Evolutionary conservation across 2,113 vertebrate genomes (phyloP), one percentile per base, ranked within the genome.

Genomic region (Myotis yumanensis): DNA sequence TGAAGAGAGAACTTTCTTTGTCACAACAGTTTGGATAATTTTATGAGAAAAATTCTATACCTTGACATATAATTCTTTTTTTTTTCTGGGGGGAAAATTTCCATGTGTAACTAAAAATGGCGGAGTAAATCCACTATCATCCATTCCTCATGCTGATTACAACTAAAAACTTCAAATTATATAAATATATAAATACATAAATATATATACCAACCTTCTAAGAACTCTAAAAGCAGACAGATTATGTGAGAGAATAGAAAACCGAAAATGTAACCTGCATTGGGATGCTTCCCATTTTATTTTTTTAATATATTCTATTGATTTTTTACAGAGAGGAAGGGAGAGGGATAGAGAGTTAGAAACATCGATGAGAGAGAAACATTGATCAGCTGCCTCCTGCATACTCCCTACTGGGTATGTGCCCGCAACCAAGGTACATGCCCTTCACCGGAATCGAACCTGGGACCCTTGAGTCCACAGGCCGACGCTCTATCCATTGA

Each of bases 151-250:
- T 20, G 57, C 10, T 89, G 35, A 57, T 73, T 11, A 83, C 10
- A 73, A 73, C 11, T 46, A 71, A 91, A 82, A 64, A 40, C 54
- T 35, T 46, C 71, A 68, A 93, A 86, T 69, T 62, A 51, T 23
- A 15, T 12, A 8, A 77, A n/a, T 25, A 35, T 8, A 32, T 2
- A 18, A 25, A 14, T 4, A 28, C 0, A 4, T 37, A 35, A 1
- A 72, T 5, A 28, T 4, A 30, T 1, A 68, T 15, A 25, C 35
- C 30, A 30, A 48, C 16, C 15, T 82, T 18, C 18, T 18, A 3
- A 75, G 48, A 5, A n/a, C 23, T 40, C 73, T 52, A 46, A 84
- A 89, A 64, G 57, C 64, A 62, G 14, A 10, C 18, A 87, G 3
- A 16, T 52, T 30, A 52, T 11, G 5, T 17, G 54, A 76, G 10